A percentile compares a stretch with the other conserved stretches of the same genome.
These are phyloP conservation scores for Mustelus asterias DNA, from an alignment of 2,113 vertebrate species.

Conservation along the genomic window DNA sequence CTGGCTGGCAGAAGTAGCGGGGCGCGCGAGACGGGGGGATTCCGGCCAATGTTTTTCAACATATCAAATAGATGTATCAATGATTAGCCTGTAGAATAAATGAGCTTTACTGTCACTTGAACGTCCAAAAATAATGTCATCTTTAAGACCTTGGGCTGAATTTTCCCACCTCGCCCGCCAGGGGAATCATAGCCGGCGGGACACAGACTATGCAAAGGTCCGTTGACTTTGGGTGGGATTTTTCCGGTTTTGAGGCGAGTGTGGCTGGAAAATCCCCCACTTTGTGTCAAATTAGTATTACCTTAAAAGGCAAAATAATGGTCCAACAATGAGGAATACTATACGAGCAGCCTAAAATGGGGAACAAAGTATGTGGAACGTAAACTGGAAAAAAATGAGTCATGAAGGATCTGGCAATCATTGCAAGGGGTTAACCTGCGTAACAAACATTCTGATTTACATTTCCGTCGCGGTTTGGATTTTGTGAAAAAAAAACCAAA, in stretches of 20 bases:
- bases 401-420: neutral
- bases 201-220: too few relatives aligned
- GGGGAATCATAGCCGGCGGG: too few relatives aligned
- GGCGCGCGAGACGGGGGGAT: too few relatives aligned
- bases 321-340: neutral
- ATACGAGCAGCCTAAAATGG: neutral
- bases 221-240: too few relatives aligned
- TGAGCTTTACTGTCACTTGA: neutral
- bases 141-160: neutral
- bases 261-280: too few relatives aligned
- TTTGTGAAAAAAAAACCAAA: neutral
- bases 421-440: neutral
- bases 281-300: neutral
- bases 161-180: too few relatives aligned
- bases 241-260: too few relatives aligned
- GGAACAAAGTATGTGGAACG: too few relatives aligned
- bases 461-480: neutral
- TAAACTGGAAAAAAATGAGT: neutral
- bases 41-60: neutral
- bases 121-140: neutral
- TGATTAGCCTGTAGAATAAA: neutral
- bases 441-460: conserved; percentile 15
- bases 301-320: neutral
- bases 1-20: too few relatives aligned
- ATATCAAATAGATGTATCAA: neutral